Evolutionary conservation across 2,113 vertebrate species (phyloP), one percentile per base, ranked within the genome.

Genomic region (Rhizomys pruinosus): DNA sequence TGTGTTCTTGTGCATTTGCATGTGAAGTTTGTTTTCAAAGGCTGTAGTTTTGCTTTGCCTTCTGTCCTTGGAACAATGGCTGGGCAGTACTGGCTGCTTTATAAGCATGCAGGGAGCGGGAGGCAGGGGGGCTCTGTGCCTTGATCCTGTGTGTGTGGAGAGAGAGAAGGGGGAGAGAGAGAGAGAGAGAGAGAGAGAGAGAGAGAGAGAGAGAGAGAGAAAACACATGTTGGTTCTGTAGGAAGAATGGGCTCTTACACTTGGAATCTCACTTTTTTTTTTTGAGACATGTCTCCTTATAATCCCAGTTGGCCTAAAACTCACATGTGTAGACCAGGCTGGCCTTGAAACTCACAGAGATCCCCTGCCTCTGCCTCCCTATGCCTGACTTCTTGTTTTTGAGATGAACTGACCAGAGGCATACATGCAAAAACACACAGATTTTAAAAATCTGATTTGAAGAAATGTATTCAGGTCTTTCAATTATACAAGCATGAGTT

Each of bases 1-100:
- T 61, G 39, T 91, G 71, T 34, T 42, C 73, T 88, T 71, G 68
- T 68, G 71, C 61, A 88, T 94, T 79, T 94, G 88, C 61, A 72
- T 15, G 0, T 37, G 61, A 79, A 71, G 39, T 74, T 55, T 87
- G 66, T 89, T 94, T 77, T 68, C 32, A 29, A 77, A 87, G 87
- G 57, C 19, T 6, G 25, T 52, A 55, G 47, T 71, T 79, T 93
- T 44, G 37, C 59, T 74, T 79, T 84, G 34, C 42, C n/a, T 79
- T 69, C 42, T 19, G 22, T 22, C 37, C 34, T 64, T 86, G 85
- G 81, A 74, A 73, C 20, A 79, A 44, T 0, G 15, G 57, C 27
- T 63, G n/a, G 80, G 59, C 3, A 27, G 9, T 27, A 1, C 17
- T 61, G 47, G 27, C 3, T 32, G 22, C 68, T 64, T 55, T 42